Evolutionary conservation across 2,797 vertebrate genomes (phyloP), one percentile per base, ranked within the genome.

Genomic region (Aldrovandia affinis): DNA sequence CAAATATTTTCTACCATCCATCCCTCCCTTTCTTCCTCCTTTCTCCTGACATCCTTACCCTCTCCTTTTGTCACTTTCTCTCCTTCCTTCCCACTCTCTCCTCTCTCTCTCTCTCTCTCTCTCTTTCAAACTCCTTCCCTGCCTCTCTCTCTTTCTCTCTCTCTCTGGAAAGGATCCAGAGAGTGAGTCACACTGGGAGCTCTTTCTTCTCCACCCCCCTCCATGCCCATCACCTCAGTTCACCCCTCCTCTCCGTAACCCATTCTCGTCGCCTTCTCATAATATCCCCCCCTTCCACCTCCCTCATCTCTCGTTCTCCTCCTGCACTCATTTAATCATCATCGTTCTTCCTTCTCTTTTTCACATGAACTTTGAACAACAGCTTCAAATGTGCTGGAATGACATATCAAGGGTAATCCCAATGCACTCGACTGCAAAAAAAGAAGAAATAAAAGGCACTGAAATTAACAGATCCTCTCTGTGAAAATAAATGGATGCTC

Each of bases 371-470:
- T 90, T 92, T 90, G 36, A 85, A 85, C 61, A 82, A 28, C 2
- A 22, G 78, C 83, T 90, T 91, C 87, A 89, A 87, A 89, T 86
- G 82, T 83, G 78, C 85, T 57, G 91, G 90, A 93, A 79, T 91
- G 92, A 88, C 90, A 86, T 84, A 85, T 89, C 85, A 84, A 90
- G 79, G 52, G 36, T 39, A 89, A 85, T 93, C 89, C 89, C 88
- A 83, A 6, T 86, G 85, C 91, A 83, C 81, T 75, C 50, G 61
- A 85, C 84, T 90, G 90, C 84, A 65, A 83, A 85, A 90, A 83
- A 78, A 59, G 42, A 77, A 63, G 8, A 63, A 63, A 63, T 18
- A 28, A 63, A 25, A 70, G n/a, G n/a, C n/a, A 54, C 3, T 12
- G 0, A 79, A 79, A 50, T 20, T 28, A 52, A 25, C 18, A n/a